Conservation (phyloP, 2,888 invertebrate genomes). For the Pandemis heparana region DNA sequence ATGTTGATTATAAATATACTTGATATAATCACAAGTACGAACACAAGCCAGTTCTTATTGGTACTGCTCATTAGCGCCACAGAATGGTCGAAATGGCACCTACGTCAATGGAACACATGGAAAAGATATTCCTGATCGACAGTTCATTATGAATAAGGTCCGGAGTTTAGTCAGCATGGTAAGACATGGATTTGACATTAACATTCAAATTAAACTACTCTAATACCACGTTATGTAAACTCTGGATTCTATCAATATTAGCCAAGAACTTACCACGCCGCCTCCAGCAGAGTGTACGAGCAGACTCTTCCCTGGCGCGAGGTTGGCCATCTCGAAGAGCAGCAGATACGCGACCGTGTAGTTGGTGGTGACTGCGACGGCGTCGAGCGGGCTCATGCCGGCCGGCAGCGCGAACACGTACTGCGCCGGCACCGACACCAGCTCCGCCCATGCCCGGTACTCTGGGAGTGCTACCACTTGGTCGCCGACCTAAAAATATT, state of each 20-base stretch:
- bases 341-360: constrained; percentile 94
- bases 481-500: constrained; percentile 88
- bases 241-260: neutral
- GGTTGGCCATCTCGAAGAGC: constrained; percentile 93
- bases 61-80: neutral
- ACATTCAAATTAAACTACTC: too few relatives aligned
- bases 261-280: constrained; percentile 90
- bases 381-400: constrained; percentile 91
- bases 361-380: constrained; percentile 94
- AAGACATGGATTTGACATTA: too few relatives aligned
- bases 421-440: constrained; percentile 92
- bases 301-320: constrained; percentile 92
- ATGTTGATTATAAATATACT: neutral
- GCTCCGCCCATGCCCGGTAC: constrained; percentile 94
- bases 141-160: too few relatives aligned
- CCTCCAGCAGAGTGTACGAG: constrained; percentile 95
- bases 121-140: too few relatives aligned
- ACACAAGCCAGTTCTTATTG: neutral
- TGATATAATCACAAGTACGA: neutral
- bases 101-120: too few relatives aligned
- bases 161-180: too few relatives aligned
- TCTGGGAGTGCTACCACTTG: constrained; percentile 94
- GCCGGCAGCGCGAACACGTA: constrained; percentile 92
- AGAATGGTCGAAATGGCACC: too few relatives aligned
- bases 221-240: too few relatives aligned